These are phyloP conservation scores for Falco concolor DNA, from an alignment of 2,797 vertebrate genomes.

Conservation along the genomic window DNA sequence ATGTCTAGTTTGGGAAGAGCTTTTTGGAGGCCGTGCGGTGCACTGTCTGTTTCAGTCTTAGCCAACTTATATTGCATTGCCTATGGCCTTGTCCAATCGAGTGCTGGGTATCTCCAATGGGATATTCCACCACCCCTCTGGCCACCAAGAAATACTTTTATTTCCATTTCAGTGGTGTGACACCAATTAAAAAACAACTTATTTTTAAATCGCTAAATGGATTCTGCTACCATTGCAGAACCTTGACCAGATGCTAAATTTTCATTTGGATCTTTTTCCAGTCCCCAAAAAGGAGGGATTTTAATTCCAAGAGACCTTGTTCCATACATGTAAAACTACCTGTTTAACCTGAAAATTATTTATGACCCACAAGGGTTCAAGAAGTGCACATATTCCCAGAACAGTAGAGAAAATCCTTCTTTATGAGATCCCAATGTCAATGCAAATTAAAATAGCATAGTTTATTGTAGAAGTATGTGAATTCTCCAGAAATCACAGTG, in stretches of 20 bases:
- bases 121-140: not conserved
- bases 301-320: not conserved
- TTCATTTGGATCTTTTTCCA: not conserved
- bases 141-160: not conserved
- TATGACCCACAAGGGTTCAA: not conserved
- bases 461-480: not conserved
- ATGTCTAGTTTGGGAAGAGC: not conserved
- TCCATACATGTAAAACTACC: not conserved
- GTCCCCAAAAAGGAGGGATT: not conserved
- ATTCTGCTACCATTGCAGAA: not conserved
- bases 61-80: not conserved
- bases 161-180: not conserved
- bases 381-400: not conserved
- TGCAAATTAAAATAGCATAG: not conserved
- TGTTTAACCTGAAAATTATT: not conserved
- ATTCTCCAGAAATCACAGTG: not conserved
- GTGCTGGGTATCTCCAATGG: not conserved
- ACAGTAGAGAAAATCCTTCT: not conserved
- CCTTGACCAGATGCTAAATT: not conserved
- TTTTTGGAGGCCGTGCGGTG: not conserved
- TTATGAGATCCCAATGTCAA: rapidly evolving
- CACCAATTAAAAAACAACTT: not conserved
- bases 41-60: not conserved
- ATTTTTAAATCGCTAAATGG: not conserved
- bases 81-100: not conserved